Evolutionary conservation across 2,888 invertebrate species (phyloP).

Genomic region (Troilus luridus): DNA sequence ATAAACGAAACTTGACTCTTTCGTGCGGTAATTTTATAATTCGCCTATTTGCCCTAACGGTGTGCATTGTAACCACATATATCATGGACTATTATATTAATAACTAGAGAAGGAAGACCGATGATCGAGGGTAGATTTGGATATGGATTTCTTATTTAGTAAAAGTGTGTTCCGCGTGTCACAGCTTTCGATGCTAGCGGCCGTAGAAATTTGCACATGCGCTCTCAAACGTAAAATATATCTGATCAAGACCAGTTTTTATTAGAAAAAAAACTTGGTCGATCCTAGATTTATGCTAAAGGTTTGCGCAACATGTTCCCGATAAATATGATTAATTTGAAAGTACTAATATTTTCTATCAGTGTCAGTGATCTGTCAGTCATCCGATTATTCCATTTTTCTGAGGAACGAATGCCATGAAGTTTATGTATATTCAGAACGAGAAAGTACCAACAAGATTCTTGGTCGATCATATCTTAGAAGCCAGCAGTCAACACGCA

Average conservation of each 20-base stretch:
- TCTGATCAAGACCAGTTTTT: background rate
- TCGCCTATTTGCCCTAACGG: background rate
- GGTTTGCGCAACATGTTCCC: background rate
- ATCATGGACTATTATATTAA: background rate
- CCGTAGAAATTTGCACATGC: background rate
- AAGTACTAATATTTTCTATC: background rate
- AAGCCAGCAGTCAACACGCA: background rate
- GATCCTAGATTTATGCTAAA: background rate
- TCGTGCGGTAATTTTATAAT: background rate
- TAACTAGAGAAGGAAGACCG: background rate
- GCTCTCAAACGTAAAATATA: background rate
- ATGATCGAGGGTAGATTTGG: background rate
- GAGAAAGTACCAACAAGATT: background rate
- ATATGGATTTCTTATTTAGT: constrained; percentile 12
- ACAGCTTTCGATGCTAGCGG: background rate
- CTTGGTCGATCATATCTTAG: constrained; percentile 4
- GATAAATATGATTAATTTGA: background rate
- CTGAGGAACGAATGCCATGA: background rate
- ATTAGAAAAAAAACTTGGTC: constrained; percentile 3
- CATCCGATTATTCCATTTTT: background rate
- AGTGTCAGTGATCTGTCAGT: background rate
- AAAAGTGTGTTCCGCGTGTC: constrained; percentile 26
- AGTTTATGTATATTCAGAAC: constrained; percentile 9
- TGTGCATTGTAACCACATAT: background rate
- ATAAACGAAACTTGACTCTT: background rate